phyloP scores from a whole-genome alignment of 2,797 vertebrate species.

The Sebastes variabilis region DNA sequence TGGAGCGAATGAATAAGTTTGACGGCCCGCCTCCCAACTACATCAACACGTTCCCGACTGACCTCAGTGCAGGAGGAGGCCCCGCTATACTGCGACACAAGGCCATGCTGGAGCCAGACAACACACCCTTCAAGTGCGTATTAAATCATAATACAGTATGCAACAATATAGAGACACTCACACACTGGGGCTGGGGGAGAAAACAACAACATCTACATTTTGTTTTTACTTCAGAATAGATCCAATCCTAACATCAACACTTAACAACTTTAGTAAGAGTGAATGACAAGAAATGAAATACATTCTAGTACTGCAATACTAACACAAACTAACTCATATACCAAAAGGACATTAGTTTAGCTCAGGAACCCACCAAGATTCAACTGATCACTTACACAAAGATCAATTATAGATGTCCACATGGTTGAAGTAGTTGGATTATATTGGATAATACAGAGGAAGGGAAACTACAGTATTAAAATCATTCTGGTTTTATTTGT shows the following conservation, averaged over 20 bases:
- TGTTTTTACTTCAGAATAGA: neutral
- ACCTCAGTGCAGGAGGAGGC: slow-evolving; percentile 87
- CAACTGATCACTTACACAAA: neutral
- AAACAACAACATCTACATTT: neutral
- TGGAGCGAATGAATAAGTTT: slow-evolving; percentile 94
- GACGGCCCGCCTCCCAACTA: slow-evolving; percentile 97
- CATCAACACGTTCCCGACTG: slow-evolving; percentile 92
- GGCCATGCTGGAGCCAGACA: slow-evolving; percentile 98
- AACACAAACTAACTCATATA: neutral
- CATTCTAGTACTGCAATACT: neutral
- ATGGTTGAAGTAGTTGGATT: no score
- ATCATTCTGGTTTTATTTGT: no score
- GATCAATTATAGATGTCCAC: neutral
- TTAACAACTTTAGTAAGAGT: neutral
- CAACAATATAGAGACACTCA: neutral
- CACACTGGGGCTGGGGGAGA: neutral
- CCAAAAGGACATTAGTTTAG: neutral
- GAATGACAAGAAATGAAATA: neutral
- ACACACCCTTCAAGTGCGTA: slow-evolving; percentile 96
- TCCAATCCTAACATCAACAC: neutral
- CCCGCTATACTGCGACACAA: slow-evolving; percentile 94
- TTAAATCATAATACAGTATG: neutral
- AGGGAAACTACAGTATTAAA: neutral
- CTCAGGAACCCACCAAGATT: neutral
- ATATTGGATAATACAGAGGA: neutral